Conservation (phyloP, 2,113 vertebrate genomes). For the Psophia crepitans region DNA sequence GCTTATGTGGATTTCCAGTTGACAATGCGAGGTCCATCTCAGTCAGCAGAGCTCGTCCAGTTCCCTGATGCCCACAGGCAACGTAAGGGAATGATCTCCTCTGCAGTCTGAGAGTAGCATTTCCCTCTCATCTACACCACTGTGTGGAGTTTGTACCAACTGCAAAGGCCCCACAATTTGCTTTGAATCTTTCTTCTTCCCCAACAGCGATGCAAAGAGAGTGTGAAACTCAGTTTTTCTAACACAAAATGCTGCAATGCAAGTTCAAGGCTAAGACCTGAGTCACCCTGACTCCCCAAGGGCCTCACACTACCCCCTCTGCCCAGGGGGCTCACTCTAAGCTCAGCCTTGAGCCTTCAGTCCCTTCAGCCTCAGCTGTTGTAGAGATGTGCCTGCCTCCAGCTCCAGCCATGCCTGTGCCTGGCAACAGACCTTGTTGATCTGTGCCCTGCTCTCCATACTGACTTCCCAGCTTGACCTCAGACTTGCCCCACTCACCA, state of each 20-base stretch:
- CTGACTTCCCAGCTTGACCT: background rate
- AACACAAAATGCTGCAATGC: background rate
- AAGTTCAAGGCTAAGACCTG: background rate
- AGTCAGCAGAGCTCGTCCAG: background rate
- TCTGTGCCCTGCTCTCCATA: background rate
- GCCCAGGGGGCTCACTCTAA: background rate
- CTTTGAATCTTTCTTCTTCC: background rate
- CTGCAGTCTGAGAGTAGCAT: background rate
- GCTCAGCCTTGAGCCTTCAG: background rate
- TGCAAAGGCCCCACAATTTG: background rate
- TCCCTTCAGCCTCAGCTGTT: background rate
- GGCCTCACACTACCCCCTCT: background rate
- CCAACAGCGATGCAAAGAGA: background rate
- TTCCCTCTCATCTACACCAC: background rate
- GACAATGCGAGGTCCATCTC: background rate
- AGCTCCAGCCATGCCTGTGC: background rate
- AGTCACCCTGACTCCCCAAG: no score
- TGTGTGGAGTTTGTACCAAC: background rate
- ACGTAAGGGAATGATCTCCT: background rate
- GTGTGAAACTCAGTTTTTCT: rapidly evolving
- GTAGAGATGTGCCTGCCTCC: background rate
- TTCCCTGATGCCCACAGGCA: background rate
- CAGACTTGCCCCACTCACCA: background rate
- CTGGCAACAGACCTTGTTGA: background rate
- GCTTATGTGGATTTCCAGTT: background rate